phyloP scores from a whole-genome alignment of 2,113 vertebrate genomes.

The Pollimyrus isidori region DNA sequence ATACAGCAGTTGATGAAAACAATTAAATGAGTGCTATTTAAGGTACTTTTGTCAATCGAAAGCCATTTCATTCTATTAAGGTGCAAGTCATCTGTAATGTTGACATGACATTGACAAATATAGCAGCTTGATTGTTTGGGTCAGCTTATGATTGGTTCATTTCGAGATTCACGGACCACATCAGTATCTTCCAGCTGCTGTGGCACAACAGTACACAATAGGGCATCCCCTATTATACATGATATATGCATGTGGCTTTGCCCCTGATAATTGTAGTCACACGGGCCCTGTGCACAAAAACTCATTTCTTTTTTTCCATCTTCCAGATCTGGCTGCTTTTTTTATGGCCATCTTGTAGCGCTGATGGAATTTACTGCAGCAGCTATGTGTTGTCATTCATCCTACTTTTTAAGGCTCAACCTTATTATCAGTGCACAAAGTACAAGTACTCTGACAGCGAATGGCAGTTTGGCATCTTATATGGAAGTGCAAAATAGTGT shows the following conservation, averaged over 20 bases:
- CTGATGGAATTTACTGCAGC: background rate
- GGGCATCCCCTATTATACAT: background rate
- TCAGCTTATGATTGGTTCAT: background rate
- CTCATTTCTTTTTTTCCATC: background rate
- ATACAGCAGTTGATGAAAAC: background rate
- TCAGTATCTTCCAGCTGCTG: background rate
- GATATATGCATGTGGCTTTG: background rate
- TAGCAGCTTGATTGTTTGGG: background rate
- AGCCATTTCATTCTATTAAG: background rate
- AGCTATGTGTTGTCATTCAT: background rate
- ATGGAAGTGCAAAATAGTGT: background rate
- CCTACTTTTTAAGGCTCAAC: background rate
- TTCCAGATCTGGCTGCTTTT: background rate
- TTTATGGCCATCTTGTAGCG: background rate
- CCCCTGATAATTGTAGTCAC: background rate
- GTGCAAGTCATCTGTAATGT: background rate
- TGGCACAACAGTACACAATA: background rate
- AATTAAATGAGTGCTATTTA: background rate
- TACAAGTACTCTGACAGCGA: background rate
- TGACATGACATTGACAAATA: background rate
- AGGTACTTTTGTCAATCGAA: background rate
- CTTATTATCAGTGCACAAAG: background rate
- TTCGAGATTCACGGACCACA: background rate
- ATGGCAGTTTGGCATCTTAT: background rate
- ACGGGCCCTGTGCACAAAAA: background rate